phyloP scores from a whole-genome alignment of 2,797 vertebrate genomes.

The Pagetopsis macropterus region DNA sequence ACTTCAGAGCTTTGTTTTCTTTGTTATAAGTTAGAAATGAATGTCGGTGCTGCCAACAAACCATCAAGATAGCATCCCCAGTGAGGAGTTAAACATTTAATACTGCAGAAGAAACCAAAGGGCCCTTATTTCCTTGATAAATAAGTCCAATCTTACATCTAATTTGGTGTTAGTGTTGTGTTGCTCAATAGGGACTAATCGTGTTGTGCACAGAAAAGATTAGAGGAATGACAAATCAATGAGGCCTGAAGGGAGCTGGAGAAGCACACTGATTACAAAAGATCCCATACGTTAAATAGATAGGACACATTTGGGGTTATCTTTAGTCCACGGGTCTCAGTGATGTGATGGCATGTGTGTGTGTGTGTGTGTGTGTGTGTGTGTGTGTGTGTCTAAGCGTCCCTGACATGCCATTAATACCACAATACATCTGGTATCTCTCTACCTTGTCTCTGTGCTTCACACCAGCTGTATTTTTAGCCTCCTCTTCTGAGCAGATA shows the following conservation, averaged over 20 bases:
- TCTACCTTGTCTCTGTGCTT: slow-evolving; percentile 75
- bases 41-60: neutral
- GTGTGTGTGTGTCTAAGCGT: slow-evolving; percentile 53
- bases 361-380: slow-evolving; percentile 31
- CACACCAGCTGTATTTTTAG: slow-evolving; percentile 84
- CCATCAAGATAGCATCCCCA: neutral
- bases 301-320: slow-evolving; percentile 60
- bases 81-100: neutral
- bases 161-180: neutral
- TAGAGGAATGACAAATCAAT: slow-evolving; percentile 8
- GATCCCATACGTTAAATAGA: slow-evolving; percentile 35
- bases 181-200: neutral
- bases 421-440: slow-evolving; percentile 73
- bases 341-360: slow-evolving; percentile 33
- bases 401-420: slow-evolving; percentile 69
- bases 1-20: too few species aligned
- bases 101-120: neutral
- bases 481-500: slow-evolving; percentile 69
- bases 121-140: neutral
- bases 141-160: slow-evolving; percentile 9
- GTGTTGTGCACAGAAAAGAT: neutral
- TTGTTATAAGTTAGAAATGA: neutral
- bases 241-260: slow-evolving; percentile 15
- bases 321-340: slow-evolving; percentile 54
- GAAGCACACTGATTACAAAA: slow-evolving; percentile 29